phyloP scores from a whole-genome alignment of 2,797 vertebrate species.

The Macropus fuliginosus region DNA sequence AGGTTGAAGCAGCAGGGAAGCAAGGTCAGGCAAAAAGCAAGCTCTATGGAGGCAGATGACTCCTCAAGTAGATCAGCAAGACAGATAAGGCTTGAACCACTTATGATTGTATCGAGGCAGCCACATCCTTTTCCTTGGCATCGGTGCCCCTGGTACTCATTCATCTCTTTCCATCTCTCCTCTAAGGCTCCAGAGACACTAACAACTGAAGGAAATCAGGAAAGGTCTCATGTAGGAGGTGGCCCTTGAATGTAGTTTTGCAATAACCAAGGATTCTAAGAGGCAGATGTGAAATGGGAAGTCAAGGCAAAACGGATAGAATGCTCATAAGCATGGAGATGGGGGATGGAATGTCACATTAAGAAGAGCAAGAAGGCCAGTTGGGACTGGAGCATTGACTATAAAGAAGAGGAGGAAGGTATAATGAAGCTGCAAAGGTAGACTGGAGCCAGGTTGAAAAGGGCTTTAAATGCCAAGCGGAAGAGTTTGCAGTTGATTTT shows the following conservation, averaged over 20 bases:
- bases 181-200: neutral
- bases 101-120: neutral
- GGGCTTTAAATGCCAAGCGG: neutral
- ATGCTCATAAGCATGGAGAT: neutral
- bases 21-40: neutral
- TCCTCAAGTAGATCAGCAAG: neutral
- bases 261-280: neutral
- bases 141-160: neutral
- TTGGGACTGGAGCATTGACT: neutral
- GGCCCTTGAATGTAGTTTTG: neutral
- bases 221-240: neutral
- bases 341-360: neutral
- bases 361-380: neutral
- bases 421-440: neutral
- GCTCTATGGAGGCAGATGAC: neutral
- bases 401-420: neutral
- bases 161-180: neutral
- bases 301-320: neutral
- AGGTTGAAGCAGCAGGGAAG: neutral
- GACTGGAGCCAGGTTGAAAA: neutral
- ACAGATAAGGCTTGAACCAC: neutral
- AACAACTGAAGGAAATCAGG: neutral
- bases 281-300: neutral
- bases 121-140: neutral
- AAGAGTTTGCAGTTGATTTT: neutral